phyloP scores from a whole-genome alignment of 2,113 vertebrate species.

The Synchiropus splendidus region DNA sequence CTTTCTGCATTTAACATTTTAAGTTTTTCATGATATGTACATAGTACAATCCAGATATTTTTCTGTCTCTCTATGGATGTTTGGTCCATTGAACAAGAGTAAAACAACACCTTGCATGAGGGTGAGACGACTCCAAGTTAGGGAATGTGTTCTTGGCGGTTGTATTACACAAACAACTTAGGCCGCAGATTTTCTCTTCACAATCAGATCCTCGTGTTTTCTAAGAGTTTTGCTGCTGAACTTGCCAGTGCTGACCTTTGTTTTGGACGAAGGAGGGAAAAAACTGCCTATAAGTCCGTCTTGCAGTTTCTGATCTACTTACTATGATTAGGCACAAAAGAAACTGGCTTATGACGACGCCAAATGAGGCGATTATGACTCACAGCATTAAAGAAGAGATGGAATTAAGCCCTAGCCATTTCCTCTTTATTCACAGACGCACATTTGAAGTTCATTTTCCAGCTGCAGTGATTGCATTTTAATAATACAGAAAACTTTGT shows the following conservation, averaged over 20 bases:
- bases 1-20: too few relatives aligned
- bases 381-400: conserved; percentile 19
- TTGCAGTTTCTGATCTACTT: conserved; percentile 40
- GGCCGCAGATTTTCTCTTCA: conserved; percentile 12
- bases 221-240: conserved; percentile 18
- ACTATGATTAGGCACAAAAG: conserved; percentile 40
- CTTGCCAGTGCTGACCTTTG: conserved; percentile 27
- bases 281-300: too few relatives aligned
- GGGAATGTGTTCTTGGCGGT: background rate
- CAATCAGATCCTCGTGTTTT: conserved; percentile 16
- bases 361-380: conserved; percentile 22
- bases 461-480: too few relatives aligned
- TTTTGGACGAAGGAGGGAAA: conserved; percentile 4
- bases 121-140: background rate
- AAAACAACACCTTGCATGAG: too few relatives aligned
- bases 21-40: too few relatives aligned
- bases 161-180: conserved; percentile 24
- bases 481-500: too few relatives aligned
- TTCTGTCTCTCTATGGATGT: too few relatives aligned
- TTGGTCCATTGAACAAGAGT: too few relatives aligned
- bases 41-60: too few relatives aligned
- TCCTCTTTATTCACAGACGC: too few relatives aligned
- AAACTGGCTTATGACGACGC: conserved; percentile 31
- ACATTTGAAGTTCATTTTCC: too few relatives aligned
- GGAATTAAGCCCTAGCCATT: too few relatives aligned